Base-by-base conservation (phyloP, 2,888 invertebrate genomes). In the Agrochola macilenta region DNA sequence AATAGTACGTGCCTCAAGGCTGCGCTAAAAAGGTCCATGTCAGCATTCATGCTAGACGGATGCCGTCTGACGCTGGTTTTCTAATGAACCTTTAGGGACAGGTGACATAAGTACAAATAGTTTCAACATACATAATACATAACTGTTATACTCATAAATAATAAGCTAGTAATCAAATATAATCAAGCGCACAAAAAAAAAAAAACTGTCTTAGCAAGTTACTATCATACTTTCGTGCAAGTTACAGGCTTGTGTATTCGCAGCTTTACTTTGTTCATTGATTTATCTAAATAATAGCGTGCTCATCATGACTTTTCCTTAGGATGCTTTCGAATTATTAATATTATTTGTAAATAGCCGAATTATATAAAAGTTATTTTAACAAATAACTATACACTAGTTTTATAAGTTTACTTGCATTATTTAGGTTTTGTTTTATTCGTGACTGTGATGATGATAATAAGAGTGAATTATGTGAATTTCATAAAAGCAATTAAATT, bases 401-500 rank as follows among this genome's bases (percentile, higher is more conserved):
- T 79, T 83, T 79, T 74, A 78, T 81, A 80, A 71, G 69, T 69
- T 77, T 78, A 74, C 69, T 69, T 81, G 61, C 71, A 76, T 78
- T 79, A 82, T 65, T 78, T 80, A 81, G 73, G 75, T 76, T 76
- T 85, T 84, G 82, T 84, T 85, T 86, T 88, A 88, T 85, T 90
- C 85, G 88, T 91, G 92, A 93, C 93, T 93, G 93, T 93, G 93
- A 94, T 94, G 90, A 88, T 89, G 86, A 90, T 90, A 83, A 82
- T 87, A 86, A 69, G 73, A 77, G 70, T 81, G 76, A 82, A 79
- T 78, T 81, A 69, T 84, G 73, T 85, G 83, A 85, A 79, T 88
- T 84, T 85, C 82, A 79, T 81, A 84, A 75, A 70, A 79, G 69
- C 84, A 79, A 90, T 88, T 93, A 92, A 92, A 92, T 90, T 91